phyloP scores from a whole-genome alignment of 2,113 vertebrate genomes.

The Siniperca chuatsi region DNA sequence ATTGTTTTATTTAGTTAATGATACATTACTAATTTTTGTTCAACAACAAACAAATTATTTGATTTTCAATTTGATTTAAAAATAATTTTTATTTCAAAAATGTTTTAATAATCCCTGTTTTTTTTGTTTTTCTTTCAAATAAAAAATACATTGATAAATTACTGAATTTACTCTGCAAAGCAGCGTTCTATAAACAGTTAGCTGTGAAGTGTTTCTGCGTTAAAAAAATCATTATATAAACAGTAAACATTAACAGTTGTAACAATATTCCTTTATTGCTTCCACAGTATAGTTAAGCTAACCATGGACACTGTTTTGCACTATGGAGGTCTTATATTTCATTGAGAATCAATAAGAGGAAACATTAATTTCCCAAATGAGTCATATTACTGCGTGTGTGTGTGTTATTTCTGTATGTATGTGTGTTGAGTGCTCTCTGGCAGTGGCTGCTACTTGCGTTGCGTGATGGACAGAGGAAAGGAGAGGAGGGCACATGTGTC shows the following conservation, averaged over 20 bases:
- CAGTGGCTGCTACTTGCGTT: conserved; percentile 66
- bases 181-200: neutral
- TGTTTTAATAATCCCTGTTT: neutral
- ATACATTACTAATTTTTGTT: neutral
- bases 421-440: conserved; percentile 47
- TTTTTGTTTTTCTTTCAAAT: neutral
- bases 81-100: neutral
- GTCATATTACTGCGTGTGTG: conserved; percentile 1
- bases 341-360: conserved; percentile 5
- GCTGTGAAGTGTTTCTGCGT: neutral
- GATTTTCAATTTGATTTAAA: neutral
- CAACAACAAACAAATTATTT: neutral
- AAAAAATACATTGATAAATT: neutral
- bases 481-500: conserved; percentile 74
- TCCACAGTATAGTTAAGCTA: neutral
- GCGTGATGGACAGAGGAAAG: conserved; percentile 59
- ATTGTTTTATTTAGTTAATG: neutral
- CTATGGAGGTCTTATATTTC: neutral
- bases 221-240: neutral
- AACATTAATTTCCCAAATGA: conserved; percentile 4
- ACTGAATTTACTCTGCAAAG: neutral
- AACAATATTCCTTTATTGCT: conserved; percentile 7
- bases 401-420: neutral
- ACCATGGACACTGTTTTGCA: neutral
- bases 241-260: conserved; percentile 27